Percentiles rank a stretch among this genome's conserved stretches.
phyloP scores from a whole-genome alignment of 2,888 invertebrate genomes.

The Agriopis marginaria region DNA sequence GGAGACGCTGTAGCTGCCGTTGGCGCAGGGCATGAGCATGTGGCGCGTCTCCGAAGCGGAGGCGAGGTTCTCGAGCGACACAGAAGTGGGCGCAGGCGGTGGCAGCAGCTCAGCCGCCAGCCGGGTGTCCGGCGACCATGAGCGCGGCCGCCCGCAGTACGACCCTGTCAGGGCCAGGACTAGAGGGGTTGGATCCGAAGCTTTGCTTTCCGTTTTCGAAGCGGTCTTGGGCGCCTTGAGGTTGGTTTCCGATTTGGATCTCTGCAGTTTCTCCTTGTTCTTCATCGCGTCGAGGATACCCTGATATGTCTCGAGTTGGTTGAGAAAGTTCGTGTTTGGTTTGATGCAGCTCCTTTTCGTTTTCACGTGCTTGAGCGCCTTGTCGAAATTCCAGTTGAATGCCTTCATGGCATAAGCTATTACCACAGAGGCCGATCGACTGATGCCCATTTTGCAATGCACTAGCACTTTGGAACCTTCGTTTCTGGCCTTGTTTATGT shows the following conservation, averaged over 20 bases:
- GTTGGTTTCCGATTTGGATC: slow-evolving; percentile 97
- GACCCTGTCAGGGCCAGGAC: slow-evolving; percentile 85
- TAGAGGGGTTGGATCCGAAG: slow-evolving; percentile 87
- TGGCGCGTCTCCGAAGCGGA: slow-evolving; percentile 89
- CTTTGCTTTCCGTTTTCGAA: slow-evolving; percentile 85
- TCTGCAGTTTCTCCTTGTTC: slow-evolving; percentile 96
- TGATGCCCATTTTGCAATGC: slow-evolving; percentile 99
- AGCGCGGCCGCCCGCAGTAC: slow-evolving; percentile 87
- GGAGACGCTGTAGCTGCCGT: slow-evolving; percentile 95
- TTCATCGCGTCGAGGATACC: slow-evolving; percentile 98
- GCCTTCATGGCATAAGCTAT: slow-evolving; percentile 99
- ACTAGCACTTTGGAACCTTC: slow-evolving; percentile 97
- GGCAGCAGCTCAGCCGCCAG: slow-evolving; percentile 87
- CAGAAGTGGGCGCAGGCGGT: slow-evolving; percentile 88
- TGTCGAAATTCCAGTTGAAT: slow-evolving; percentile 96
- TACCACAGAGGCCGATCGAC: slow-evolving; percentile 98
- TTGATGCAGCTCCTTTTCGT: slow-evolving; percentile 96
- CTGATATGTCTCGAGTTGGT: slow-evolving; percentile 97
- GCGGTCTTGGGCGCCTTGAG: slow-evolving; percentile 89
- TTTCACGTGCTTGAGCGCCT: slow-evolving; percentile 96
- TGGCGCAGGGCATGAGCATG: slow-evolving; percentile 94
- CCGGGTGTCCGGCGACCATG: slow-evolving; percentile 91
- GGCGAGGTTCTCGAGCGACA: slow-evolving; percentile 89
- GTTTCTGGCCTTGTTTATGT: slow-evolving; percentile 96
- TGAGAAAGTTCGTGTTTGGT: slow-evolving; percentile 97